Conservation (phyloP, 2,113 vertebrate genomes). For the Oxyruncus cristatus region DNA sequence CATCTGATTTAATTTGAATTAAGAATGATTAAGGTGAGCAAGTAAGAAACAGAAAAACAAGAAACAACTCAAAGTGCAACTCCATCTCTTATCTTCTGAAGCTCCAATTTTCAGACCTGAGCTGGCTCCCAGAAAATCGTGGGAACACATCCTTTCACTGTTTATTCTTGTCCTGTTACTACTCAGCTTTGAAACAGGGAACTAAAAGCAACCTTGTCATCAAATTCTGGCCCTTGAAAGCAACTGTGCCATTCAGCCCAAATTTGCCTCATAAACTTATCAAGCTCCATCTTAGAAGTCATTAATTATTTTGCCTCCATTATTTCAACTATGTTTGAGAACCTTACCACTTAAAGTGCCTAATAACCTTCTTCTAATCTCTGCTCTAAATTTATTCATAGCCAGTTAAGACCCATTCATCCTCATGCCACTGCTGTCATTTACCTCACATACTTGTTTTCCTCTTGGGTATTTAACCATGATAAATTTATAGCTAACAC, state of each 20-base stretch:
- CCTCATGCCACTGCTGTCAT: background rate
- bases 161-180: background rate
- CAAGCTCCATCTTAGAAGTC: background rate
- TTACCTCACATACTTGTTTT: background rate
- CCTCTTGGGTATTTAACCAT: background rate
- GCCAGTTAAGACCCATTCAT: background rate
- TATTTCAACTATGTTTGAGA: background rate
- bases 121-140: background rate
- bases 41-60: background rate
- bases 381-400: background rate
- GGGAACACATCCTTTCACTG: background rate
- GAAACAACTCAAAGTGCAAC: background rate
- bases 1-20: slow-evolving; percentile 36
- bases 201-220: background rate
- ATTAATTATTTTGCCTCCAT: background rate
- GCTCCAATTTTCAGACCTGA: background rate
- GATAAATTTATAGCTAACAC: background rate
- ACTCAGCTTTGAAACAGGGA: background rate
- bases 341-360: background rate
- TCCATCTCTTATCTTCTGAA: background rate
- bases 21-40: background rate
- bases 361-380: background rate
- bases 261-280: background rate
- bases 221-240: background rate
- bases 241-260: background rate